Base-by-base conservation (phyloP, 2,888 invertebrate genomes). In the Diploptera punctata region DNA sequence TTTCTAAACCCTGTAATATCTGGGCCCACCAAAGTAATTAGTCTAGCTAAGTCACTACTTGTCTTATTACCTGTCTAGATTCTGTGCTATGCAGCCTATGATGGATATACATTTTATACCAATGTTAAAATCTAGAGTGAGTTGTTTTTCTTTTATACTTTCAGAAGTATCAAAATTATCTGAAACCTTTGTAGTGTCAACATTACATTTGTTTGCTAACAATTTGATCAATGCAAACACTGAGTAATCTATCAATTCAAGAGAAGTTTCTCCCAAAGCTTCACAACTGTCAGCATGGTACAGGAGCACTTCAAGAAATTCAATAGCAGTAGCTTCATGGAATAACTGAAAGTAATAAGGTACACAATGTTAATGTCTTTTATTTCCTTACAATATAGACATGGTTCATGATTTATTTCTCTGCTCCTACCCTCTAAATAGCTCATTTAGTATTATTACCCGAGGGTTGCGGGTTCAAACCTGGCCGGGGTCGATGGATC, bases 161-260 rank as follows among this genome's bases (percentile, higher is more conserved):
- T 75, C 38, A 26, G n/a, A 26, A 18, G 24, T 18, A 26, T 13
- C n/a, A 16, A 44, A 0, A 26, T 4, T 19, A 5, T 38, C 49
- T 38, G 10, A 19, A 13, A n/a, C 10, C 2, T 43, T 19, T 5
- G 71, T 62, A 9, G 77, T 73, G 49, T 24, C 1, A 21, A 79
- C 81, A 77, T 76, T 84, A 82, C 84, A 83, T 61, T 87, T 84
- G 2, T 89, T 81, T 0, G 85, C 87, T 62, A 93, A 82, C 0
- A 93, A 82, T 19, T 86, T 84, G 0, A 90, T 88, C 1, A 93
- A 84, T 73, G 89, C 89, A 74, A 91, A 89, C 43, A 91, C 88
- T 33, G 91, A 88, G 80, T 96, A 97, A 82, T 96, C 94, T 21
- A 95, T 85, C 19, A 97, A 84, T 84, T 97, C 97, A 5, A 93